Evolutionary conservation across 2,113 vertebrate genomes (phyloP), one percentile per base, ranked within the genome.

Genomic region (Elaphurus davidianus): DNA sequence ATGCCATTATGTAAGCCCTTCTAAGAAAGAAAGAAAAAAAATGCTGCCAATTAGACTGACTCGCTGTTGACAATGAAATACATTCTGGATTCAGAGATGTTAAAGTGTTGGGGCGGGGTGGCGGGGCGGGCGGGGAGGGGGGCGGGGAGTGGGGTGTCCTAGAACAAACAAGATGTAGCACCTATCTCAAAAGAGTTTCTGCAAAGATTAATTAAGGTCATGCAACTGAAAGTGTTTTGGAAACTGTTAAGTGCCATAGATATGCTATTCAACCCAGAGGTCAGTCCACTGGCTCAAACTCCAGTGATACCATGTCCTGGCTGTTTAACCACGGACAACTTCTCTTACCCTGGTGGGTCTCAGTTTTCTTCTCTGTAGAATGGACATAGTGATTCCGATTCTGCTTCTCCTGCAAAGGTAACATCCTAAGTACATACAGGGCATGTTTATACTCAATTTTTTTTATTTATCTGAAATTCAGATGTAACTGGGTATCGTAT

Each of bases 151-250:
- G 4, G 40, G 45, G 17, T 3, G 6, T 64, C 54, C 83, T 71
- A 28, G 14, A 91, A 55, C n/a, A 90, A 96, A 85, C 45, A 82
- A 76, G 93, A 67, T 9, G 9, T 9, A 50, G 33, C 57, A 91
- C 79, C 81, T 79, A 55, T 43, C 79, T 94, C 91, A 9, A 9
- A 92, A 27, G 90, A 79, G 30, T 40, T 94, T 74, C 87, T 47
- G 40, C 27, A 8, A 90, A 93, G 82, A 89, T 89, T 95, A 55
- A 97, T 98, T 89, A 93, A 86, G 82, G 83, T 91, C 45, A 0
- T 21, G 57, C 71, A 78, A 60, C 86, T 81, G 76, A 36, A 97
- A 76, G 82, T 97, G 91, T 94, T 96, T 79, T 64, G 71, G 86
- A 98, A 96, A 87, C 95, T 81, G 94, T 94, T 55, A 62, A 28